Evolutionary conservation across 2,113 vertebrate species (phyloP), one percentile per base, ranked within the genome.

Genomic region (Narcine bancroftii): DNA sequence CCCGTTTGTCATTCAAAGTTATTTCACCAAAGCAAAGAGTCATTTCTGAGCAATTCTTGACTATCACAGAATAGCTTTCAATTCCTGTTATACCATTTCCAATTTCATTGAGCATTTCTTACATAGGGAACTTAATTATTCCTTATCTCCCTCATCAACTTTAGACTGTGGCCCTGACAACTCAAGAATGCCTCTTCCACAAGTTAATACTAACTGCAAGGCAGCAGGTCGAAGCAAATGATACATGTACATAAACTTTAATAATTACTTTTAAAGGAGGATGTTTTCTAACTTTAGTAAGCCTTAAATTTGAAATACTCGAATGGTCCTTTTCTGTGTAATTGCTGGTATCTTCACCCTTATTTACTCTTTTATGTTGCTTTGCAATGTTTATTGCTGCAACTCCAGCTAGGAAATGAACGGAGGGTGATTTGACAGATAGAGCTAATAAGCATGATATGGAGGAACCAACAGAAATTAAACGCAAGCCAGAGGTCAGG

Each of bases 201-300:
- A 87, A 36, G 50, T 39, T 60, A 19, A 63, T 2, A n/a, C 13
- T 36, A 33, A 19, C 33, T 36, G 1, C 53, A 39, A 33, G 15
- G 53, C 56, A 15, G 36, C 21, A 17, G 33, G 17, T 87, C 36
- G 81, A 87, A 60, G 56, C 15, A 60, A 56, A 36, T 87, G 81
- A 63, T 83, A 83, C 45, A 56, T 7, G 33, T 60, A 60, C 53
- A 87, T 36, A n/a, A 87, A 56, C 81, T 87, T 87, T 36, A 60
- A 53, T 87, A 60, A 87, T 87, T 60, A 60, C 56, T 87, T 87
- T 17, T 87, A 75, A 75, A 39, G 72, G 72, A 75, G 36, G 72
- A 39, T n/a, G 17, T 56, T 87, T 87, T 50, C 17, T 33, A 19
- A 50, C 29, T 33, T 50, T 85, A 85, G 60, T 85, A 5, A 56